These are phyloP conservation scores for Netelia inedita DNA, from an alignment of 2,888 invertebrate genomes.

Conservation along the genomic window DNA sequence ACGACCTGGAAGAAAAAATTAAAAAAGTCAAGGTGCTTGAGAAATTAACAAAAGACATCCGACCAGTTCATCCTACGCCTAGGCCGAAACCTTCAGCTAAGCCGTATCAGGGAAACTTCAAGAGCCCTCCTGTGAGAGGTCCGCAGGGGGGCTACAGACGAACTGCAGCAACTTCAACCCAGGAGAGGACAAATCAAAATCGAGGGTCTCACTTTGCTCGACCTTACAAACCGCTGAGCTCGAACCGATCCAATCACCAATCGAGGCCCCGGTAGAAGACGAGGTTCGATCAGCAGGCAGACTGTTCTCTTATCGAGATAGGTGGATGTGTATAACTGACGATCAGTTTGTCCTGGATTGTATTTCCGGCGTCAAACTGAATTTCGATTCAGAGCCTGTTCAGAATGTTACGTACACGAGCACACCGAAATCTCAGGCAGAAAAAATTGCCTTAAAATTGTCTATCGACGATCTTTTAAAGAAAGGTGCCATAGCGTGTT, in stretches of 20 bases:
- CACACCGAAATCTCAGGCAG: slow-evolving; percentile 16
- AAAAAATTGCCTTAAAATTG: slow-evolving; percentile 20
- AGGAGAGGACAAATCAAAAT: slow-evolving; percentile 18
- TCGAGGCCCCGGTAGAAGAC: slow-evolving; percentile 20
- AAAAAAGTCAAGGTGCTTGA: slow-evolving; percentile 11
- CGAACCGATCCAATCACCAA: slow-evolving; percentile 18
- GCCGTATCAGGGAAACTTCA: slow-evolving; percentile 15
- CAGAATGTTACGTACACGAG: slow-evolving; percentile 26
- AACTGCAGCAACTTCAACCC: slow-evolving; percentile 14
- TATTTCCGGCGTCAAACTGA: slow-evolving; percentile 16
- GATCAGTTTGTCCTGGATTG: slow-evolving; percentile 18
- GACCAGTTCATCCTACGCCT: slow-evolving; percentile 14
- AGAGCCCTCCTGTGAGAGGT: slow-evolving; percentile 6
- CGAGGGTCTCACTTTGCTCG: slow-evolving; percentile 7
- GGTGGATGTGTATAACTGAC: slow-evolving; percentile 25
- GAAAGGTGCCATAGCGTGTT: not conserved
- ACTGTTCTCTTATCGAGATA: slow-evolving; percentile 20
- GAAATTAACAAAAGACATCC: slow-evolving; percentile 14
- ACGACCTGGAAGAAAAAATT: slow-evolving; percentile 22
- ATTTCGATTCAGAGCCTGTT: slow-evolving; percentile 11
- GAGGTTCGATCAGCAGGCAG: slow-evolving; percentile 23
- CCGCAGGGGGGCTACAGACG: slow-evolving; percentile 18
- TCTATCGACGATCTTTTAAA: not conserved
- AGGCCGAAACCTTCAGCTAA: slow-evolving; percentile 17
- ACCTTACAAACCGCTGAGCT: slow-evolving; percentile 22